Conservation (phyloP, 2,797 vertebrate genomes). For the Sebastes oblongus region DNA sequence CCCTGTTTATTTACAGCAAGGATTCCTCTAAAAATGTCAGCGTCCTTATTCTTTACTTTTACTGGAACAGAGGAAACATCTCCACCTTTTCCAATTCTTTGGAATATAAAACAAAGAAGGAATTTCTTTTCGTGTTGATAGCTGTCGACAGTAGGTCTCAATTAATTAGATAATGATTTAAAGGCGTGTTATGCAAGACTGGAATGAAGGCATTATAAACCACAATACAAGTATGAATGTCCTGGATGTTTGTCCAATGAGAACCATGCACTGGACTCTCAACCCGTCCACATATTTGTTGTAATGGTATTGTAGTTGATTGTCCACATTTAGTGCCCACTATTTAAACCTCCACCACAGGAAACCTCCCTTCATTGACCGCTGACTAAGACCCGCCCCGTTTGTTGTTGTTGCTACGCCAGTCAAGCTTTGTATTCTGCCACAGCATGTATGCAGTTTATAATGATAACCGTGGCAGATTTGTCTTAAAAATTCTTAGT, state of each 20-base stretch:
- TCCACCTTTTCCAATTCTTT: not conserved
- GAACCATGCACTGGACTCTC: not conserved
- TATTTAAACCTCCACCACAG: not conserved
- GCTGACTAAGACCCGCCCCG: not conserved
- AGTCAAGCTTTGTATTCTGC: not conserved
- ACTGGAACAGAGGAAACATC: conserved; percentile 26
- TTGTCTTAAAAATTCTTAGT: not conserved
- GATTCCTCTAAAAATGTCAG: conserved; percentile 50
- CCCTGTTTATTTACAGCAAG: conserved; percentile 60
- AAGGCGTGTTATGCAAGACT: not conserved
- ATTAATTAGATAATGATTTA: conserved; percentile 6
- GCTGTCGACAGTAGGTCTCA: not conserved
- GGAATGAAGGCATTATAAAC: not conserved
- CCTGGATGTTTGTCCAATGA: not conserved
- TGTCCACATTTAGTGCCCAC: not conserved
- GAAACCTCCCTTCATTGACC: not conserved
- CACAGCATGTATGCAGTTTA: not conserved
- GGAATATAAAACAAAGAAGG: not conserved
- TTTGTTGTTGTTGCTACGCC: not conserved
- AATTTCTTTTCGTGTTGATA: conserved; percentile 6
- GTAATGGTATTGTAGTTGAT: not conserved
- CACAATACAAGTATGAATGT: not conserved
- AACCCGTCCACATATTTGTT: not conserved
- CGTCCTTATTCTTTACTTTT: conserved; percentile 8
- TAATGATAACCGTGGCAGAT: not conserved